phyloP scores from a whole-genome alignment of 2,797 vertebrate genomes.

The Margarornis squamiger region DNA sequence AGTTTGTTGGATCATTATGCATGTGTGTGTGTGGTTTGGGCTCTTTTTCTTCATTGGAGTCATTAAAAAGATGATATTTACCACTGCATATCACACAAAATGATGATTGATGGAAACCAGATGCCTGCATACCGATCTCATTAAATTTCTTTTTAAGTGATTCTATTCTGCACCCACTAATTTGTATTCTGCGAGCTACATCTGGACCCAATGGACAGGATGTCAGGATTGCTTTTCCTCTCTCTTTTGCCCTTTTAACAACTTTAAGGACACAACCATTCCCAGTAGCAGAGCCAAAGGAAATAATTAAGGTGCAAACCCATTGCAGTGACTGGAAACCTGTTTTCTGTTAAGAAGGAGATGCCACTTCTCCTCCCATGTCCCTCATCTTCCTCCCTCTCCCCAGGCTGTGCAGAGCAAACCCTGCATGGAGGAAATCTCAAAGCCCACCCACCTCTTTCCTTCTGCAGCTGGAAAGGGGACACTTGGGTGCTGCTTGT shows the following conservation, averaged over 20 bases:
- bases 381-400: not conserved
- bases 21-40: not conserved
- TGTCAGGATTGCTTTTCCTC: slow-evolving; percentile 43
- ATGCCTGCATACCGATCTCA: slow-evolving; percentile 58
- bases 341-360: not conserved
- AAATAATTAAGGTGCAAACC: slow-evolving; percentile 57
- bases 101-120: slow-evolving; percentile 64
- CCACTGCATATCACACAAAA: slow-evolving; percentile 31
- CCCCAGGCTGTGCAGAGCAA: not conserved
- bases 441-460: not conserved
- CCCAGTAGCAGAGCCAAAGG: slow-evolving; percentile 45
- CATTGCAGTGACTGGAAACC: not conserved
- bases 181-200: slow-evolving; percentile 30
- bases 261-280: slow-evolving; percentile 38
- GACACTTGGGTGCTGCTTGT: accelerated
- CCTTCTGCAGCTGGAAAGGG: not conserved
- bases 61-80: slow-evolving; percentile 52
- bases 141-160: slow-evolving; percentile 57
- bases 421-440: accelerated
- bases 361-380: accelerated
- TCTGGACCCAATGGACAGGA: slow-evolving; percentile 48
- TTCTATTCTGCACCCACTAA: slow-evolving; percentile 37
- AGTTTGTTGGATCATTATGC: not conserved
- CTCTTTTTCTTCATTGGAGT: slow-evolving; percentile 6
- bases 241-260: slow-evolving; percentile 39